A percentile compares a stretch with the other conserved stretches of the same genome.
These are phyloP conservation scores for Etheostoma spectabile DNA, from an alignment of 2,113 vertebrate genomes.

Conservation along the genomic window DNA sequence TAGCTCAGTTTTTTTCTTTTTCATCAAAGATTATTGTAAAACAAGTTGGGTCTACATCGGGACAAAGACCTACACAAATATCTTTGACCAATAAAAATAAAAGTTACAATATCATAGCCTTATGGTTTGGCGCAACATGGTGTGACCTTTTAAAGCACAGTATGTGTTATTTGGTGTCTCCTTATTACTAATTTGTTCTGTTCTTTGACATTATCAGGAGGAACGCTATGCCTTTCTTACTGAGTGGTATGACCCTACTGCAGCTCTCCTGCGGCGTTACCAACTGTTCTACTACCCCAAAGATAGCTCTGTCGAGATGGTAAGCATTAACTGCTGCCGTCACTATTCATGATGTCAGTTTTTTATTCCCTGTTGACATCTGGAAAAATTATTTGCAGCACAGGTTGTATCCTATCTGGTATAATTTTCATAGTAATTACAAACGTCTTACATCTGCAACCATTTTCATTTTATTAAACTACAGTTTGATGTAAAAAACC, in stretches of 20 bases:
- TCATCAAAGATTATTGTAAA: background rate
- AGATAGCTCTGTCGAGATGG: constrained; percentile 95
- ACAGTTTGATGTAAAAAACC: constrained; percentile 96
- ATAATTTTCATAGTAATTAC: background rate
- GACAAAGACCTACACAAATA: background rate
- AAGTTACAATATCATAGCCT: background rate
- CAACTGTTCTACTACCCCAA: constrained; percentile 94
- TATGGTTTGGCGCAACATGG: background rate
- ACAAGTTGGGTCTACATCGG: background rate
- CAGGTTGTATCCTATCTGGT: background rate
- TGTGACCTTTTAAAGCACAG: background rate
- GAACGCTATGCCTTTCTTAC: constrained; percentile 92
- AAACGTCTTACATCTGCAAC: rapidly evolving
- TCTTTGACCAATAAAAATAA: background rate
- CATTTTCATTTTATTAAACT: background rate
- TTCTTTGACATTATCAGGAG: constrained; percentile 73
- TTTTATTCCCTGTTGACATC: background rate
- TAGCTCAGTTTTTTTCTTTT: background rate
- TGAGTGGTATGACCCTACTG: constrained; percentile 94
- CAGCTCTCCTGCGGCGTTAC: constrained; percentile 90
- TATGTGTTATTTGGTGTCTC: background rate
- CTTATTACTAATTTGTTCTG: background rate
- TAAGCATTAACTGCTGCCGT: constrained; percentile 63
- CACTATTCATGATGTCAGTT: background rate
- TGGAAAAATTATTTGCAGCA: background rate